Evolutionary conservation across 2,797 vertebrate species (phyloP).

Genomic region (Anguilla megastoma): DNA sequence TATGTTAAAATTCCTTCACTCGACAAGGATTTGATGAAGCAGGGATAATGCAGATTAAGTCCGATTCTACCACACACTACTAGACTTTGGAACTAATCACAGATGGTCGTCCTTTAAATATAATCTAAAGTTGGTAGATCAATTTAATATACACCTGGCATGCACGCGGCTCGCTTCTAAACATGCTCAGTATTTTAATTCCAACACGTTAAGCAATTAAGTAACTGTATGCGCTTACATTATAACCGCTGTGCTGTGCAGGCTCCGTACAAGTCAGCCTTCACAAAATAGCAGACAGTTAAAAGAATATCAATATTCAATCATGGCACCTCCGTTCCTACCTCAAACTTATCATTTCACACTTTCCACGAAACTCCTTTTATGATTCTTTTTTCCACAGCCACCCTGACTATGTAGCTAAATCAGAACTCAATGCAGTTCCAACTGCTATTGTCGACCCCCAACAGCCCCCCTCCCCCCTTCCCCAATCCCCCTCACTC

Average conservation of each 20-base stretch:
- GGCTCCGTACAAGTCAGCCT: slow-evolving; percentile 49
- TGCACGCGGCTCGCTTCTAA: slow-evolving; percentile 51
- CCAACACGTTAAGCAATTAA: slow-evolving; percentile 66
- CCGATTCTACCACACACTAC: slow-evolving; percentile 52
- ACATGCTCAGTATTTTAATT: slow-evolving; percentile 56
- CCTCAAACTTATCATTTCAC: slow-evolving; percentile 46
- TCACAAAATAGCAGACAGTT: slow-evolving; percentile 36
- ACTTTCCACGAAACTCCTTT: slow-evolving; percentile 54
- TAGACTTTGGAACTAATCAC: slow-evolving; percentile 67
- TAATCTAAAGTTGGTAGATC: slow-evolving; percentile 37
- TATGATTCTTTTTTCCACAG: slow-evolving; percentile 50
- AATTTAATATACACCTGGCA: slow-evolving; percentile 61
- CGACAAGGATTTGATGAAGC: slow-evolving; percentile 62
- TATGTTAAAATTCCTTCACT: slow-evolving; percentile 52
- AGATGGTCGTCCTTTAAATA: slow-evolving; percentile 50
- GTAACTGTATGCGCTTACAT: slow-evolving; percentile 57
- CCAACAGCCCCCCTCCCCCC: slow-evolving; percentile 40
- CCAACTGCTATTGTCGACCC: slow-evolving; percentile 48
- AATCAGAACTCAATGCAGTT: slow-evolving; percentile 48
- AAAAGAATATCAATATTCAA: slow-evolving; percentile 24
- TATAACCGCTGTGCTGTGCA: slow-evolving; percentile 63
- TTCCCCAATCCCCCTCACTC: slow-evolving; percentile 19
- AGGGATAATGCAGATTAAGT: slow-evolving; percentile 64
- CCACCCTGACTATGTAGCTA: slow-evolving; percentile 28
- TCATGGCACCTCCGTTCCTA: slow-evolving; percentile 47